Evolutionary conservation across 2,113 vertebrate genomes (phyloP).

Genomic region (Astatoreochromis straeleni): DNA sequence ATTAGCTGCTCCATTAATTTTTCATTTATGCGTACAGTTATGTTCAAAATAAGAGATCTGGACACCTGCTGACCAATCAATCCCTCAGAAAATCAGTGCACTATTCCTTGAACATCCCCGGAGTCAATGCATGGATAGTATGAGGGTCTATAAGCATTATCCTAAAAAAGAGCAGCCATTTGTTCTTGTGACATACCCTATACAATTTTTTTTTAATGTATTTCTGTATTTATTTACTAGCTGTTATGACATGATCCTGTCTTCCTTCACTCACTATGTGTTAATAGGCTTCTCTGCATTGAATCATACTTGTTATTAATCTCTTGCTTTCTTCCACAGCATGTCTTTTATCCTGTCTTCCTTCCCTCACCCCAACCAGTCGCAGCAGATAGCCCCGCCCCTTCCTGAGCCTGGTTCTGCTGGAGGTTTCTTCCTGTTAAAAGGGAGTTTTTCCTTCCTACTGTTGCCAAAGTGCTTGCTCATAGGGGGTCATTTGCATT

Average conservation of each 20-base stretch:
- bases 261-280: not conserved
- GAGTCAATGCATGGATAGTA: not conserved
- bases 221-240: not conserved
- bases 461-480: not conserved
- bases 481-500: not conserved
- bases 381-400: not conserved
- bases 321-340: accelerated
- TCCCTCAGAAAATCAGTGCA: not conserved
- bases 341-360: not conserved
- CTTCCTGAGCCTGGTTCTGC: not conserved
- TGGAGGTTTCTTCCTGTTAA: not conserved
- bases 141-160: not conserved
- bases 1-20: not conserved
- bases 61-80: not conserved
- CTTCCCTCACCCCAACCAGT: not conserved
- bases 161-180: not conserved
- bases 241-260: not conserved
- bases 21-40: not conserved
- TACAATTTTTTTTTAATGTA: not conserved
- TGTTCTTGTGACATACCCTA: not conserved
- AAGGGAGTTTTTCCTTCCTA: not conserved
- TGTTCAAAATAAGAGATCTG: not conserved
- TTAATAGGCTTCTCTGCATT: not conserved
- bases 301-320: not conserved
- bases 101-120: not conserved